Conservation (phyloP, 2,113 vertebrate genomes). For the Solenodon paradoxus region DNA sequence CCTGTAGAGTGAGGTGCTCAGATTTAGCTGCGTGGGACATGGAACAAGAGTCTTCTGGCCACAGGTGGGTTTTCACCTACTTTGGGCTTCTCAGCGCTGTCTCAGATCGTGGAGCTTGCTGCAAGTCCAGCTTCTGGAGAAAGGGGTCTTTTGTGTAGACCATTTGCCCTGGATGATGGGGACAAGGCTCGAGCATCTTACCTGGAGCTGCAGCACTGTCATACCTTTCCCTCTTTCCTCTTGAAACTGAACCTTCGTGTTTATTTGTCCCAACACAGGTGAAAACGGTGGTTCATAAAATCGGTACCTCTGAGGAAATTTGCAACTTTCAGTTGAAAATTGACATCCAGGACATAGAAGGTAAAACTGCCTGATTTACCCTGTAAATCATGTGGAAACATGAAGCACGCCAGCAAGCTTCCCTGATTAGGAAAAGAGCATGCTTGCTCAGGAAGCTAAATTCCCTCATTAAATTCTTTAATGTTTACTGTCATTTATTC, state of each 20-base stretch:
- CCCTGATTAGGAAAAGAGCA: neutral
- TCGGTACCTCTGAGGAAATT: constrained; percentile 74
- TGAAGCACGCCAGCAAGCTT: neutral
- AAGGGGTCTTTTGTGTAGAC: neutral
- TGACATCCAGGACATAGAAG: constrained; percentile 70
- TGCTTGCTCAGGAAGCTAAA: constrained; percentile 2
- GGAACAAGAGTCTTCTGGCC: neutral
- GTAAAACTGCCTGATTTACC: constrained; percentile 71
- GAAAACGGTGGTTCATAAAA: constrained; percentile 89
- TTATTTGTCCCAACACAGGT: constrained; percentile 80
- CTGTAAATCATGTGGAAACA: neutral
- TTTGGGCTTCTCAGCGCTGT: neutral
- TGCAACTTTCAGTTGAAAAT: constrained; percentile 90
- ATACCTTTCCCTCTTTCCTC: neutral
- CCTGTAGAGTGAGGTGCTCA: neutral
- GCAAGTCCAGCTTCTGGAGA: neutral
- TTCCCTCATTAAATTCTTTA: neutral
- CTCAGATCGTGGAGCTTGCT: neutral
- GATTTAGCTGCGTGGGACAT: neutral
- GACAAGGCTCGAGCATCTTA: neutral
- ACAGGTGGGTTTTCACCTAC: neutral
- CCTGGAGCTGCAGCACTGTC: too few relatives aligned
- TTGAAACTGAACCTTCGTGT: constrained; percentile 30
- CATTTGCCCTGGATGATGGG: neutral
- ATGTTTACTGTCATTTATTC: neutral